Evolutionary conservation across 1,140 invertebrate genomes (phyloP), one percentile per base, ranked within the genome.

Genomic region (Leptoteleia sp.): DNA sequence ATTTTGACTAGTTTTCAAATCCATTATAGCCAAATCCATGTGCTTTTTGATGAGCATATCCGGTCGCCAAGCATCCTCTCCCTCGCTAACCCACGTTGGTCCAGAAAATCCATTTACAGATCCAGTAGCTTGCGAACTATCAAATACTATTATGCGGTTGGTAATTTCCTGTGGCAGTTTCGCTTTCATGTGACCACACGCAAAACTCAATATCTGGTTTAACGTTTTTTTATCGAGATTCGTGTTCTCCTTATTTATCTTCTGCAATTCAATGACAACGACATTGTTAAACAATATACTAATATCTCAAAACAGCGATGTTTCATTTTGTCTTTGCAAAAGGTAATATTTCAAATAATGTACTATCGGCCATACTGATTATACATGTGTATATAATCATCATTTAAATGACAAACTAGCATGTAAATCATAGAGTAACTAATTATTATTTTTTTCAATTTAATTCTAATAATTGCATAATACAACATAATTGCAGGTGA

Each of bases 21-120:
- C 87, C 87, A 89, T 89, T 42, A 89, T 86, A 15, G 86, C 84
- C 33, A 89, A 73, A 64, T 89, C 87, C 85, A 89, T 88, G 15
- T 89, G 87, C 50, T 85, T 84, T 48, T 89, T 89, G 48, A 89
- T 87, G 3, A 89, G 65, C 52, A 87, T 80, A 8, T 81, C 83
- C 4, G 87, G 84, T 6, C 87, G 80, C 87, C 87, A 89, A 7
- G 85, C 79, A 50, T 89, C 87, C 29, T 89, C 87, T 1, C 87
- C 87, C 38, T 89, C 87, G 22, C 87, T 89, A 0, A 86, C 48
- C 85, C 86, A 89, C 1, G 87, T 89, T 22, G 83, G 83, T 1
- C 87, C 87, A 0, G 84, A 84, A 11, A 79, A 82, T 17, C 77
- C 83, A 37, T 82, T 86, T 5, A 43, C n/a, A 38, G 87, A 83